Evolutionary conservation across 2,113 vertebrate genomes (phyloP).

Genomic region (Irena cyanogastra): DNA sequence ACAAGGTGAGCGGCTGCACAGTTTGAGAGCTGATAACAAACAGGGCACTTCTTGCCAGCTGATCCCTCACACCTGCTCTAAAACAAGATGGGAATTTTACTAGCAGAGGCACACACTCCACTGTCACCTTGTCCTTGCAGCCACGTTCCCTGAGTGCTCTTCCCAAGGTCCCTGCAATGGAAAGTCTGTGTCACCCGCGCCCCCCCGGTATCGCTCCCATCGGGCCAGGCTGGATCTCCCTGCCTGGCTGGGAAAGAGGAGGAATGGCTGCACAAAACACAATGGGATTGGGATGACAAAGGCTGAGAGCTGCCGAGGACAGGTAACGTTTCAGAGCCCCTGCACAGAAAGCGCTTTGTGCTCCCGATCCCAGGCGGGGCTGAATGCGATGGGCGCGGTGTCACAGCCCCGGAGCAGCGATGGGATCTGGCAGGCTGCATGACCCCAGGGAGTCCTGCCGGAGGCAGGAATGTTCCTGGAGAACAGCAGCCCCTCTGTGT

Average conservation of each 20-base stretch:
- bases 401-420: conserved; percentile 53
- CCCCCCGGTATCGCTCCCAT: not conserved
- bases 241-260: conserved; percentile 70
- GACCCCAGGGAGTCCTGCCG: conserved; percentile 63
- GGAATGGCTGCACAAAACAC: conserved; percentile 52
- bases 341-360: conserved; percentile 71
- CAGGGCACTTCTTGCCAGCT: not conserved
- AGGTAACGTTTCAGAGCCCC: conserved; percentile 73
- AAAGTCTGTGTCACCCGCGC: not conserved
- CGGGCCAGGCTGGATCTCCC: conserved; percentile 15
- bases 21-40: not conserved
- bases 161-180: not conserved
- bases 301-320: conserved; percentile 3
- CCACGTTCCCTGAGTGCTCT: not conserved
- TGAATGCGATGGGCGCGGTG: conserved; percentile 53
- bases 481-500: conserved; percentile 75
- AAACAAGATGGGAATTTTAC: not conserved
- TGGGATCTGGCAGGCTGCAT: conserved; percentile 64
- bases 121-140: not conserved
- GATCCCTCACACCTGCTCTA: not conserved
- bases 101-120: not conserved
- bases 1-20: not conserved
- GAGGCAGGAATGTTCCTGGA: conserved; percentile 63
- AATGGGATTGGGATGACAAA: conserved; percentile 66
- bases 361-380: not conserved